Evolutionary conservation across 2,797 vertebrate species (phyloP), one percentile per base, ranked within the genome.

Genomic region (Poecilia wingei): DNA sequence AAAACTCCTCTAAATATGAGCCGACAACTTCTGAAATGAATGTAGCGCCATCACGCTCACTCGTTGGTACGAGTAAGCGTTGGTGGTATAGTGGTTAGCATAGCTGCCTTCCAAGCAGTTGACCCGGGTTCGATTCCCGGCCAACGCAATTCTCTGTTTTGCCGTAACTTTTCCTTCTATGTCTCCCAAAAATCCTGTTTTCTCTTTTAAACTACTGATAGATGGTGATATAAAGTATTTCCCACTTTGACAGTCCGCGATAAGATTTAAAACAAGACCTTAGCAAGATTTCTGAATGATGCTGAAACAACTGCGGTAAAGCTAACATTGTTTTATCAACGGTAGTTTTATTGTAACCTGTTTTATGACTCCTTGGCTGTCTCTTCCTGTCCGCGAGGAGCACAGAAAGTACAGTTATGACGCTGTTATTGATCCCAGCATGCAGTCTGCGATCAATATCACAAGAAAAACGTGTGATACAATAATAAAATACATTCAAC

Each of bases 81-180:
- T 85, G 77, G 83, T 85, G 16, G 84, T 93, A 41, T 91, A 94
- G 74, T 93, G 87, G 25, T 77, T 93, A 6, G 86, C 76, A n/a
- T 75, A 93, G 89, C 88, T 93, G 91, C 92, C 92, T 93, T 91
- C 92, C 92, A 93, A 93, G 92, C 91, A 93, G 92, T 93, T 91
- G 90, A 94, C 83, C 92, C 87, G 89, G 91, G 90, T 93, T 93
- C 86, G 91, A 93, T 93, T 94, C 93, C 91, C 87, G 92, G 66
- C 43, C 90, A 85, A 61, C 88, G 61, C 36, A 76, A 6, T 4
- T 59, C 0, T 2, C 0, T 0, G 2, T 57, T 13, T 57, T 31
- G 39, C 39, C 39, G 39, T 39, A 39, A 39, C 5, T 6, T 39
- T 39, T 39, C 6, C 39, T 39, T 39, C 6, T 46, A 7, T 39